Evolutionary conservation across 2,113 vertebrate species (phyloP).

Genomic region (Poicephalus meyeri): DNA sequence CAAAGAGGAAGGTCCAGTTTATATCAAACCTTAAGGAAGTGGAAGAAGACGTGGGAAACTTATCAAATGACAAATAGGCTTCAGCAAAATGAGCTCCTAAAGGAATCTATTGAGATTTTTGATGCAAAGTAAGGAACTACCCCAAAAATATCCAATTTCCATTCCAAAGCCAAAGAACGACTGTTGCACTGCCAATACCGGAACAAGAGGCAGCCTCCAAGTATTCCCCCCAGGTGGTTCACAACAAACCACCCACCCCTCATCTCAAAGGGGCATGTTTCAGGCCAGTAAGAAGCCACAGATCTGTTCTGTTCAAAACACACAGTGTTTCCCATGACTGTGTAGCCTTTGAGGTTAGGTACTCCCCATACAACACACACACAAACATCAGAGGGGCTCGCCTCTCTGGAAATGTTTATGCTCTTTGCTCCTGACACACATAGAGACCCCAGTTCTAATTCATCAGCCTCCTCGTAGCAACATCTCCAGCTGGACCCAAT

Average conservation of each 20-base stretch:
- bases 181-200: not conserved
- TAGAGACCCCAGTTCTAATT: not conserved
- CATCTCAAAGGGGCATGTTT: not conserved
- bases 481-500: not conserved
- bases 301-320: not conserved
- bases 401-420: not conserved
- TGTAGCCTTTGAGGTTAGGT: not conserved
- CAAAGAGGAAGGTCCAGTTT: not conserved
- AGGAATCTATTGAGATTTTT: not conserved
- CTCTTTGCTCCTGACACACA: not conserved
- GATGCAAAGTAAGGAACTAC: constrained; percentile 10
- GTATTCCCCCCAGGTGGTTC: not conserved
- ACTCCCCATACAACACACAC: not conserved
- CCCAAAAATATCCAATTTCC: constrained; percentile 24
- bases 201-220: not conserved
- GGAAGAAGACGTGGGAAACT: not conserved
- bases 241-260: not conserved
- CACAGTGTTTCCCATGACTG: not conserved
- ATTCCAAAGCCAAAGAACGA: not conserved
- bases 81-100: not conserved
- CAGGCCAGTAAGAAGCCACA: not conserved
- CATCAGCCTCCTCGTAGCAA: not conserved
- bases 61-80: not conserved
- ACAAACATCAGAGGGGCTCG: not conserved
- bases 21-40: not conserved